Conservation (phyloP, 2,113 vertebrate species). For the Sphaerodactylus townsendi region DNA sequence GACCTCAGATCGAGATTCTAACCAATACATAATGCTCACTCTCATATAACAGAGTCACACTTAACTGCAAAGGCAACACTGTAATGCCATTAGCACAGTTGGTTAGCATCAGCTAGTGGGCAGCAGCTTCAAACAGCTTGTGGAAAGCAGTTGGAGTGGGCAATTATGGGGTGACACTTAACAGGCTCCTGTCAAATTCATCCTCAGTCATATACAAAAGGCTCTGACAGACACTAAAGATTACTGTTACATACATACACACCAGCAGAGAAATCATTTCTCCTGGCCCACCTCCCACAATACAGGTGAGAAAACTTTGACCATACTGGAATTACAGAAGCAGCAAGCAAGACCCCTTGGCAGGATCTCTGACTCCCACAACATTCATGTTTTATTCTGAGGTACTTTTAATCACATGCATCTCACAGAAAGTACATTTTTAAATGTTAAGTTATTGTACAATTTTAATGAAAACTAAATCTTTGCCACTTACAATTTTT, state of each 20-base stretch:
- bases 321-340: constrained; percentile 51
- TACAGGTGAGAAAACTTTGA: constrained; percentile 65
- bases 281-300: constrained; percentile 38
- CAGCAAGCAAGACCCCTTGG: constrained; percentile 59
- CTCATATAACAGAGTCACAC: too few species aligned
- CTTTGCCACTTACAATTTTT: neutral
- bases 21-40: too few species aligned
- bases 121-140: neutral
- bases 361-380: constrained; percentile 57
- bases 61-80: neutral
- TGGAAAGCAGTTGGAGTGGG: neutral
- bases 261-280: constrained; percentile 17
- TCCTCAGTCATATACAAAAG: neutral
- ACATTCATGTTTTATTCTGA: constrained; percentile 1
- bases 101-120: neutral
- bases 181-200: neutral
- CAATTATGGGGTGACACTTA: neutral
- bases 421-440: constrained; percentile 48
- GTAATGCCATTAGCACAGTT: neutral
- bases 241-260: neutral
- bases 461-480: constrained; percentile 1
- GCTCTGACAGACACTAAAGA: neutral
- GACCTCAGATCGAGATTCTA: too few species aligned
- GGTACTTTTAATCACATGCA: constrained; percentile 9
- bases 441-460: neutral